These are phyloP conservation scores for Machaerirhynchus nigripectus DNA, from an alignment of 2,113 vertebrate species.

Conservation along the genomic window DNA sequence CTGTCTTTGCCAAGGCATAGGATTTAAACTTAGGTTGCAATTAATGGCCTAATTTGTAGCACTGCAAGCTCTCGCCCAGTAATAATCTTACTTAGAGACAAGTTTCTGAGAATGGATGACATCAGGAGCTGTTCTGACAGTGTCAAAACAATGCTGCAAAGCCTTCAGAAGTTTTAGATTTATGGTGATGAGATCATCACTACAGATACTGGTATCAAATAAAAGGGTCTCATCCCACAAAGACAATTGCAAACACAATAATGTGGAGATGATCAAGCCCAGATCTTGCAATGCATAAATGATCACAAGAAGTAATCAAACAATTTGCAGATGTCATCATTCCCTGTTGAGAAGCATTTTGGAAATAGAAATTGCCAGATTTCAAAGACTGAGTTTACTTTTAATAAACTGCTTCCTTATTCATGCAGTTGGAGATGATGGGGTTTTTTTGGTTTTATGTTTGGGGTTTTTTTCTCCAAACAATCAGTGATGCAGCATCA, in stretches of 20 bases:
- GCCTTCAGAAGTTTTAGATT: constrained; percentile 33
- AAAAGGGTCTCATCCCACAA: not conserved
- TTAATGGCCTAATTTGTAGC: constrained; percentile 39
- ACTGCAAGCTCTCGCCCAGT: not conserved
- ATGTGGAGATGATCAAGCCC: not conserved
- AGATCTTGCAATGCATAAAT: constrained; percentile 28
- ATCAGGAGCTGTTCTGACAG: constrained; percentile 38
- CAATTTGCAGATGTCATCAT: constrained; percentile 24
- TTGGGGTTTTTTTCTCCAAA: not conserved
- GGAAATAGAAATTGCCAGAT: constrained; percentile 22
- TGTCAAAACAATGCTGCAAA: constrained; percentile 6
- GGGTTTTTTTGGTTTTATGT: accelerated
- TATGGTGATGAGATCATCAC: not conserved
- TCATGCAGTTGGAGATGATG: not conserved
- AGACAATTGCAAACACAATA: not conserved
- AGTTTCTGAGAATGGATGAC: not conserved
- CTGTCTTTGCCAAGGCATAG: not conserved
- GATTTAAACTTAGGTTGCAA: not conserved
- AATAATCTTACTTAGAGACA: not conserved
- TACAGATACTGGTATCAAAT: not conserved
- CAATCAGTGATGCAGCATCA: not conserved
- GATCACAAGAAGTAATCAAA: constrained; percentile 34
- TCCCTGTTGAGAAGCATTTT: not conserved
- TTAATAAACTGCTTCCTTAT: constrained; percentile 15
- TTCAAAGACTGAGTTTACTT: constrained; percentile 10